Percentiles rank a stretch among this genome's conserved stretches.
phyloP scores from a whole-genome alignment of 2,888 invertebrate species.

The Eubasilissa splendida region DNA sequence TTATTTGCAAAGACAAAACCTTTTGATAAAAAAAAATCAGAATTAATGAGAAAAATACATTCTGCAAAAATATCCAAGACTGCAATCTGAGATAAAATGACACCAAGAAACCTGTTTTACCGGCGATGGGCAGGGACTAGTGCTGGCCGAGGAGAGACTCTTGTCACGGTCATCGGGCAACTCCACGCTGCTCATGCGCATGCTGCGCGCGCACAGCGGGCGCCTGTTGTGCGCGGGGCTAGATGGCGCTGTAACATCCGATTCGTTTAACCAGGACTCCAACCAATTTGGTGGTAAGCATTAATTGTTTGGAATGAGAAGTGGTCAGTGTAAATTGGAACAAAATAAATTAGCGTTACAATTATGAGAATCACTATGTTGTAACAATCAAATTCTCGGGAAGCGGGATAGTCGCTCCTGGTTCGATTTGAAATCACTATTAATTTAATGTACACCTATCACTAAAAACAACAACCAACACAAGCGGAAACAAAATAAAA shows the following conservation, averaged over 20 bases:
- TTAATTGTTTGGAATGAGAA: too few species aligned
- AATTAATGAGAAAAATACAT: background rate
- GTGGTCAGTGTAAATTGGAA: too few species aligned
- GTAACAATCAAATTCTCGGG: background rate
- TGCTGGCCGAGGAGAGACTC: constrained; percentile 92
- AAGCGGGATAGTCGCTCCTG: background rate
- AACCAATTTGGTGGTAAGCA: background rate
- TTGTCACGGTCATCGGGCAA: constrained; percentile 92
- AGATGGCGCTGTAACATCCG: constrained; percentile 80
- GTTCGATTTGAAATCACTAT: too few species aligned
- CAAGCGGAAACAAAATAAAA: constrained; percentile 22
- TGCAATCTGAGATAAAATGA: constrained; percentile 36
- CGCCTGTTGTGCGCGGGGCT: constrained; percentile 92
- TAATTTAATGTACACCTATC: too few species aligned
- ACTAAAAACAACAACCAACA: background rate
- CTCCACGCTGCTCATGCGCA: constrained; percentile 95
- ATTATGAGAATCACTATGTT: too few species aligned
- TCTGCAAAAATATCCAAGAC: constrained; percentile 22
- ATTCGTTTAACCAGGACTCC: background rate
- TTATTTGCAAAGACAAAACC: background rate
- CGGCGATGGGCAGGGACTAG: constrained; percentile 94
- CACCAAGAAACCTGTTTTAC: constrained; percentile 72
- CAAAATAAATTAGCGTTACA: too few species aligned
- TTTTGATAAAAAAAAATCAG: background rate
- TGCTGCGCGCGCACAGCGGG: constrained; percentile 84